Evolutionary conservation across 2,888 invertebrate species (phyloP).

Genomic region (Drosophila kokeensis): DNA sequence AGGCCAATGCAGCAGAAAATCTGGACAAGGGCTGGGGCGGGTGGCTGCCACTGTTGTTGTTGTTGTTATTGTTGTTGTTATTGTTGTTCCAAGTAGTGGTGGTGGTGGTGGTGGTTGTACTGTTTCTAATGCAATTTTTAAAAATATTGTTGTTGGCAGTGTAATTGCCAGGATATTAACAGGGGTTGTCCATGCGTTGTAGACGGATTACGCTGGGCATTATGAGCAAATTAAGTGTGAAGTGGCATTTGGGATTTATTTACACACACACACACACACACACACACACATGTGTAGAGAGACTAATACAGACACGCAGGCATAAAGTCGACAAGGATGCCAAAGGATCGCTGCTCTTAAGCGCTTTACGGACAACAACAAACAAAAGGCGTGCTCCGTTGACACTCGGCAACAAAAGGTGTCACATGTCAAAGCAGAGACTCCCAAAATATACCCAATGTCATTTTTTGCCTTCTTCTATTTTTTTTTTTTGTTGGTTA

Average conservation of each 20-base stretch:
- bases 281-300: neutral
- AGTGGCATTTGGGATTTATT: constrained; percentile 78
- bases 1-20: constrained; percentile 68
- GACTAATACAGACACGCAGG: constrained; percentile 9
- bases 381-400: constrained; percentile 47
- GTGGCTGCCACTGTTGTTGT: constrained; percentile 13
- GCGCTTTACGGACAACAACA: constrained; percentile 53
- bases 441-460: constrained; percentile 12
- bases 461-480: constrained; percentile 1
- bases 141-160: constrained; percentile 73
- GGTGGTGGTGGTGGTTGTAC: constrained; percentile 18
- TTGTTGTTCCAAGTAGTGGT: constrained; percentile 6
- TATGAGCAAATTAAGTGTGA: constrained; percentile 83
- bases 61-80: constrained; percentile 9
- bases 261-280: constrained; percentile 35
- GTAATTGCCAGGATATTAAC: constrained; percentile 78
- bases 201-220: constrained; percentile 78
- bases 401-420: constrained; percentile 76
- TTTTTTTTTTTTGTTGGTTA: neutral
- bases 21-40: constrained; percentile 36
- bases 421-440: constrained; percentile 81
- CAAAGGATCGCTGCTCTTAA: constrained; percentile 41
- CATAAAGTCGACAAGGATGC: constrained; percentile 45
- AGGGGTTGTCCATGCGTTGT: constrained; percentile 45
- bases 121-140: constrained; percentile 67